Conservation (phyloP, 2,888 invertebrate species). For the Erebia epiphron region DNA sequence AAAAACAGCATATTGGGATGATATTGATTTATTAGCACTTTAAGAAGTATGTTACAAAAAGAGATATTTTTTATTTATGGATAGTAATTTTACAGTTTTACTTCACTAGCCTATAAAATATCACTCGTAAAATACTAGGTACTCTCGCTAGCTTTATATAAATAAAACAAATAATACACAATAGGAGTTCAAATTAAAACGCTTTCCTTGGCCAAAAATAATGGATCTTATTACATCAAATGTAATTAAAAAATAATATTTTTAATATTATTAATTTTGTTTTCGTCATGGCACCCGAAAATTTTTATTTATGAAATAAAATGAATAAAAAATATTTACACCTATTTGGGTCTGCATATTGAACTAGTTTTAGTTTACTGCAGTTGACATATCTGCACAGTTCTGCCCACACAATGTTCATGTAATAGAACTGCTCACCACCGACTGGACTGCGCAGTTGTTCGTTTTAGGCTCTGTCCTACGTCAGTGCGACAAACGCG, state of each 20-base stretch:
- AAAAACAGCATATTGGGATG: constrained; percentile 6
- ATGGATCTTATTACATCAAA: constrained; percentile 27
- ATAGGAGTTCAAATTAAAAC: constrained; percentile 19
- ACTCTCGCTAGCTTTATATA: constrained; percentile 31
- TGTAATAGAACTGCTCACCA: too few species aligned
- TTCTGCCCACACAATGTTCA: too few species aligned
- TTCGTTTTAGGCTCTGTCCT: too few species aligned
- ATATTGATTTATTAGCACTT: constrained; percentile 40
- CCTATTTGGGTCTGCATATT: constrained; percentile 39
- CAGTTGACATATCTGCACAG: too few species aligned
- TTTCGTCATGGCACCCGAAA: constrained; percentile 63
- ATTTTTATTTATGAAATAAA: constrained; percentile 45
- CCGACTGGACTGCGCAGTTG: too few species aligned
- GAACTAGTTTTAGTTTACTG: too few species aligned
- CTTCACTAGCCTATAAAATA: constrained; percentile 38
- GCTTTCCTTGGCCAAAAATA: constrained; percentile 14
- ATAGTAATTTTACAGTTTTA: constrained; percentile 26
- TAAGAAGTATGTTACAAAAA: constrained; percentile 32
- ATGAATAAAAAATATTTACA: constrained; percentile 56
- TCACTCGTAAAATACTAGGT: constrained; percentile 30
- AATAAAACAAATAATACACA: constrained; percentile 29
- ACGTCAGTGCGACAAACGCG: too few species aligned
- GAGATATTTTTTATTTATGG: constrained; percentile 37
- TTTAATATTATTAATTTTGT: constrained; percentile 22
- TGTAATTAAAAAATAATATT: constrained; percentile 27